phyloP scores from a whole-genome alignment of 2,113 vertebrate genomes.

The Mus spicilegus region DNA sequence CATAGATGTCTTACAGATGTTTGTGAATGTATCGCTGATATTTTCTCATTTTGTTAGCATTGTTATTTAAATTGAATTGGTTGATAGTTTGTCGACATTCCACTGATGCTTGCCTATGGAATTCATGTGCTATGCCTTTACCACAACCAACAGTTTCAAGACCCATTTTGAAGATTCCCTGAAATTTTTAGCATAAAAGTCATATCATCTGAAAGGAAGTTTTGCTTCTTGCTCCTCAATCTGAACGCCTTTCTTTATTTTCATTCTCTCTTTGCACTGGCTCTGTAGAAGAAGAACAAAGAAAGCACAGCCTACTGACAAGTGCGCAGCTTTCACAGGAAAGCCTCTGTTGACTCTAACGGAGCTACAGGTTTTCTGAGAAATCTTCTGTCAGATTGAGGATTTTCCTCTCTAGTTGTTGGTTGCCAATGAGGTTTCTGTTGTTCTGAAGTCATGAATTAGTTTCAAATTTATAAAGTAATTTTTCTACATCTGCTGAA shows the following conservation, averaged over 20 bases:
- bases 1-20: not conserved
- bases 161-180: too few species aligned
- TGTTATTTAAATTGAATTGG: not conserved
- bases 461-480: not conserved
- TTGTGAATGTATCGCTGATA: not conserved
- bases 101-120: not conserved
- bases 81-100: not conserved
- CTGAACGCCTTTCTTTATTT: not conserved
- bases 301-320: not conserved
- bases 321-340: not conserved
- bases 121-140: not conserved
- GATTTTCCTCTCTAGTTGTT: not conserved
- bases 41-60: not conserved
- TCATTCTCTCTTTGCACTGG: not conserved
- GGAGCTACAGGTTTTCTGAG: not conserved
- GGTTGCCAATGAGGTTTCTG: not conserved
- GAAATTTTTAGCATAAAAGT: not conserved
- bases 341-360: not conserved
- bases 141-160: not conserved
- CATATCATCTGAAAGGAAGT: not conserved
- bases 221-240: not conserved
- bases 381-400: not conserved
- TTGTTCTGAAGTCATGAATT: not conserved
- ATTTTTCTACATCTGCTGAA: not conserved
- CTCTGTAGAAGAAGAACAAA: not conserved